phyloP scores from a whole-genome alignment of 2,888 invertebrate genomes.

The Drosophila mercatorum region DNA sequence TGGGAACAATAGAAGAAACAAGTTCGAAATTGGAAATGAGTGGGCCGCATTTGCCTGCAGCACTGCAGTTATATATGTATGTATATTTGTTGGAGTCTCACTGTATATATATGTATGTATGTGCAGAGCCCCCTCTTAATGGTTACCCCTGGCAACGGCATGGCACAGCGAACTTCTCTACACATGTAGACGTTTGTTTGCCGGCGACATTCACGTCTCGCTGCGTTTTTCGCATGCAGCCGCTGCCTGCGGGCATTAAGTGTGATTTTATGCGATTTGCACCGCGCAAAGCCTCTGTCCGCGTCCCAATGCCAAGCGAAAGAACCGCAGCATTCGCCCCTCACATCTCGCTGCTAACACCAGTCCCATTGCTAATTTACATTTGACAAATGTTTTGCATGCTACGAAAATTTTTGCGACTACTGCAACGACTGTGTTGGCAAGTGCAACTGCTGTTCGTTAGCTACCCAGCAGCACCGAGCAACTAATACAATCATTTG shows the following conservation, averaged over 20 bases:
- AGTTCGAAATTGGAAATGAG: slow-evolving; percentile 24
- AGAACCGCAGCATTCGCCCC: slow-evolving; percentile 29
- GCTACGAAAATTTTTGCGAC: slow-evolving; percentile 71
- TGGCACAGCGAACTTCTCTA: neutral
- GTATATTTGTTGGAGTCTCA: too few relatives aligned
- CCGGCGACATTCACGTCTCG: slow-evolving; percentile 79
- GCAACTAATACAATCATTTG: slow-evolving; percentile 50
- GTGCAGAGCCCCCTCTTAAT: neutral
- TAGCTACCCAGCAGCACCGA: slow-evolving; percentile 46
- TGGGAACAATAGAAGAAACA: slow-evolving; percentile 71
- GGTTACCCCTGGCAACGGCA: neutral
- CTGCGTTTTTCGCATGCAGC: slow-evolving; percentile 72
- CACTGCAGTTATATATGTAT: slow-evolving; percentile 26
- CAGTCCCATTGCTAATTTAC: slow-evolving; percentile 75
- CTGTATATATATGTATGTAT: slow-evolving; percentile 3
- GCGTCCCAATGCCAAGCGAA: slow-evolving; percentile 35
- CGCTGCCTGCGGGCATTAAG: slow-evolving; percentile 81
- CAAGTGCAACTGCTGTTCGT: slow-evolving; percentile 70
- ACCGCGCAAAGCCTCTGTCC: slow-evolving; percentile 33
- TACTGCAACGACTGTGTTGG: slow-evolving; percentile 54
- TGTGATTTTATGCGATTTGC: slow-evolving; percentile 81
- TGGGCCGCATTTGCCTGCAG: slow-evolving; percentile 42
- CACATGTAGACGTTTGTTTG: slow-evolving; percentile 67
- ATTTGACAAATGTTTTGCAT: slow-evolving; percentile 82
- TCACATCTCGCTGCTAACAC: slow-evolving; percentile 14